Evolutionary conservation across 1,140 invertebrate species (phyloP).

Genomic region (Drosophila ficusphila): DNA sequence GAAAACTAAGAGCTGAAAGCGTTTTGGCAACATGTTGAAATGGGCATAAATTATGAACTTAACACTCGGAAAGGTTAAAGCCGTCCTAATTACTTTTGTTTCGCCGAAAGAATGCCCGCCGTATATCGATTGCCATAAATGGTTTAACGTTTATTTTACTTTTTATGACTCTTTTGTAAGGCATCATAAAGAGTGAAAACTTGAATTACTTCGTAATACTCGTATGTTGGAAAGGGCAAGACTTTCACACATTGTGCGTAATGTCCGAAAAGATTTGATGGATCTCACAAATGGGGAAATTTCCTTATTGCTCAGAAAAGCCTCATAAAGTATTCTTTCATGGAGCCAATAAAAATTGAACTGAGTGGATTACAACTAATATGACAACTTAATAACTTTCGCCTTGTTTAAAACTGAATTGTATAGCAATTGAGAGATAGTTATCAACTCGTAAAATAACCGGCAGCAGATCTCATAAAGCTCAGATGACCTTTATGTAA

Average conservation of each 20-base stretch:
- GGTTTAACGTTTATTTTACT: not conserved
- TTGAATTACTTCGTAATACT: not conserved
- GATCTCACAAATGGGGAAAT: not conserved
- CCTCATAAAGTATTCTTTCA: too few species aligned
- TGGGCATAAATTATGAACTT: slow-evolving; percentile 47
- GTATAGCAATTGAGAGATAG: not conserved
- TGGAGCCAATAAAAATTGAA: not conserved
- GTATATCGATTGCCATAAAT: not conserved
- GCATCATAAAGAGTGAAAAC: too few species aligned
- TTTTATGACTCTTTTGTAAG: not conserved
- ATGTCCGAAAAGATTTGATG: not conserved
- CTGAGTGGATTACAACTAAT: not conserved
- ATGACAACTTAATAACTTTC: slow-evolving; percentile 24
- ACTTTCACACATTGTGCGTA: slow-evolving; percentile 3
- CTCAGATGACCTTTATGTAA: slow-evolving; percentile 35
- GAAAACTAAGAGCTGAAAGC: slow-evolving; percentile 18
- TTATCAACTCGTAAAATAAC: not conserved
- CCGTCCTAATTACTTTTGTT: slow-evolving; percentile 20
- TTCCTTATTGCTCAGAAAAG: too few species aligned
- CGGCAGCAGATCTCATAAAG: slow-evolving; percentile 4
- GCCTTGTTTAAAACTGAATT: not conserved
- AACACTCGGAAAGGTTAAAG: slow-evolving; percentile 37
- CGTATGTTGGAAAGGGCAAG: not conserved
- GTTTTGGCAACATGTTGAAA: slow-evolving; percentile 46
- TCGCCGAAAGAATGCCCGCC: not conserved